Conservation (phyloP, 1,140 invertebrate genomes). For the Eubasilissa regina region DNA sequence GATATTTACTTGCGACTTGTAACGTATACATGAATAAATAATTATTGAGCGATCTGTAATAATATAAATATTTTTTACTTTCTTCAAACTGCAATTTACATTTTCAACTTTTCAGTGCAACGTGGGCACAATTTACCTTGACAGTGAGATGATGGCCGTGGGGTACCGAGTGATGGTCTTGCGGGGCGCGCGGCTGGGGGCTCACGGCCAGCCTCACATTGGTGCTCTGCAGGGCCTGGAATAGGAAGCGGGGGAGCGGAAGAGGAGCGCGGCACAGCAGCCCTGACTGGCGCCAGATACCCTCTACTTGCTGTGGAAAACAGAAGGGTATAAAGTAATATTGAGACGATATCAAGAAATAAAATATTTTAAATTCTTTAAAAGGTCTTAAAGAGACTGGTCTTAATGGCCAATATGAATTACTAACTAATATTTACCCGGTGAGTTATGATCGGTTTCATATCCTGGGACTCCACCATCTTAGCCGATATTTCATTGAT, state of each 20-base stretch:
- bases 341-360: background rate
- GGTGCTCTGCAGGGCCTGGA: constrained; percentile 89
- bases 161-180: constrained; percentile 75
- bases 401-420: background rate
- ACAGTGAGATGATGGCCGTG: constrained; percentile 78
- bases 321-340: background rate
- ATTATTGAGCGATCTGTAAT: no score
- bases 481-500: constrained; percentile 63
- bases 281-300: constrained; percentile 78
- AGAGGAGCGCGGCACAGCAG: constrained; percentile 79
- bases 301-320: constrained; percentile 78
- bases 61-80: no score
- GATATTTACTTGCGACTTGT: no score
- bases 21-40: no score
- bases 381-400: no score
- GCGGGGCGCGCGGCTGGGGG: constrained; percentile 83
- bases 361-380: no score
- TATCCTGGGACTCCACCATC: constrained; percentile 60
- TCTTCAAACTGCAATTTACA: no score
- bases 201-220: constrained; percentile 86
- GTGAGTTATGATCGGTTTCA: constrained; percentile 67
- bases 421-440: constrained; percentile 63
- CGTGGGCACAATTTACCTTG: constrained; percentile 77
- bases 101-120: no score
- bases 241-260: constrained; percentile 88